Conservation (phyloP, 2,888 invertebrate species). For the Artemia sinica region DNA sequence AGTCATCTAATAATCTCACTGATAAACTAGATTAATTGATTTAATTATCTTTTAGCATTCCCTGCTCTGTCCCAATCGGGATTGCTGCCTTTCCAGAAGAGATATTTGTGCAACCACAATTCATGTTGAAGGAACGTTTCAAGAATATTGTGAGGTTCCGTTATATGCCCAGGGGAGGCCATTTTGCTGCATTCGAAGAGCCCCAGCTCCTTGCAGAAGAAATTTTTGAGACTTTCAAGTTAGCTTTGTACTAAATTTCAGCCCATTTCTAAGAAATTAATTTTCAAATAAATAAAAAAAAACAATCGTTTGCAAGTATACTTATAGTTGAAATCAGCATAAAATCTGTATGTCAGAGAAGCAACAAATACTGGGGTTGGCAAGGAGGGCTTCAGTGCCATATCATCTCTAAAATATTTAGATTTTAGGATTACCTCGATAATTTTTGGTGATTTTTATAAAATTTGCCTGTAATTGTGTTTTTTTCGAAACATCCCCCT, state of each 20-base stretch:
- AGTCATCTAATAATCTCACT: background rate
- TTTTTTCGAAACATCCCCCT: too few species aligned
- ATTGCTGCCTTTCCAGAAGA: conserved; percentile 58
- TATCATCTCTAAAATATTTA: too few species aligned
- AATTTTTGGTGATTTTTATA: too few species aligned
- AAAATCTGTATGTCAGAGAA: too few species aligned
- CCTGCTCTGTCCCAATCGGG: conserved; percentile 49
- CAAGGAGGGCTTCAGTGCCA: too few species aligned
- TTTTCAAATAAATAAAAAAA: background rate
- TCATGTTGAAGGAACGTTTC: conserved; percentile 42
- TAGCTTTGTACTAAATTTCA: background rate
- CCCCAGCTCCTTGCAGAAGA: conserved; percentile 53
- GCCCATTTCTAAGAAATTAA: background rate
- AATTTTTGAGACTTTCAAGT: conserved; percentile 37
- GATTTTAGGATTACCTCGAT: too few species aligned
- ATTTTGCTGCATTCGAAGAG: conserved; percentile 66
- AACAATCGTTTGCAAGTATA: background rate
- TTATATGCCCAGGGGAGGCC: conserved; percentile 52
- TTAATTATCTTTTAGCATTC: conserved; percentile 39
- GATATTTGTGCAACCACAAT: conserved; percentile 41
- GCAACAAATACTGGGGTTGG: too few species aligned
- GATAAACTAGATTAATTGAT: background rate
- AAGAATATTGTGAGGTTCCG: conserved; percentile 49
- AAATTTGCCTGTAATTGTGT: too few species aligned
- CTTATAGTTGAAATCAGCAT: too few species aligned